Evolutionary conservation across 2,888 invertebrate genomes (phyloP), one percentile per base, ranked within the genome.

Genomic region (Caenorhabditis sulstoni): DNA sequence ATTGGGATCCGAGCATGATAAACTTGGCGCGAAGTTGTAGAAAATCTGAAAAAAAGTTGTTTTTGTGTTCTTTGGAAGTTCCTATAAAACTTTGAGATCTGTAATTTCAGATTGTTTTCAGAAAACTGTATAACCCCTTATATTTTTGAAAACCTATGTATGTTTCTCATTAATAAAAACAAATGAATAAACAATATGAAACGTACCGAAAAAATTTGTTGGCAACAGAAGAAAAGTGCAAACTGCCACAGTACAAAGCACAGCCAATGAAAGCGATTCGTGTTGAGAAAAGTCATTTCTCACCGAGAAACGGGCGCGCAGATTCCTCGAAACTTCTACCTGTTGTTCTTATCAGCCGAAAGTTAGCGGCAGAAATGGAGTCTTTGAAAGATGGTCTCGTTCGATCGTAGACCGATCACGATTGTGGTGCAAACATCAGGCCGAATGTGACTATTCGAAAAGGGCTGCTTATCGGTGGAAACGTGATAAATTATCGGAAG

Each of bases 191-290:
- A n/a, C n/a, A n/a, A n/a, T n/a, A n/a, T n/a, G n/a, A n/a, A n/a
- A 22, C 61, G 8, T 39, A 83, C 81, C 75, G 84, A 79, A 73
- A 84, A 84, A 14, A 84, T 79, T 37, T 82, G 81, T 44, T 84
- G 84, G 44, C 81, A 79, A 45, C 79, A 79, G 49, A 80, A 84
- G 47, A 84, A 78, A 8, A 84, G 74, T 12, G 82, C 81, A 41
- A 79, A 79, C 55, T 84, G 82, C 83, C 83, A 84, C 1, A 81
- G 53, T 1, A 70, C 11, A 49, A 84, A 84, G 16, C 81, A 81
- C 8, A 84, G 29, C 45, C 62, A 18, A 61, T 84, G 83, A 44
- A 82, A 81, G 1, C 81, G 81, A 39, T 79, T 81, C 11, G 79
- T 82, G 44, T 82, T 64, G 22, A 84, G 58, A 61, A 75, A 80